Base-by-base conservation (phyloP, 2,797 vertebrate genomes). In the Sebastes goodei region DNA sequence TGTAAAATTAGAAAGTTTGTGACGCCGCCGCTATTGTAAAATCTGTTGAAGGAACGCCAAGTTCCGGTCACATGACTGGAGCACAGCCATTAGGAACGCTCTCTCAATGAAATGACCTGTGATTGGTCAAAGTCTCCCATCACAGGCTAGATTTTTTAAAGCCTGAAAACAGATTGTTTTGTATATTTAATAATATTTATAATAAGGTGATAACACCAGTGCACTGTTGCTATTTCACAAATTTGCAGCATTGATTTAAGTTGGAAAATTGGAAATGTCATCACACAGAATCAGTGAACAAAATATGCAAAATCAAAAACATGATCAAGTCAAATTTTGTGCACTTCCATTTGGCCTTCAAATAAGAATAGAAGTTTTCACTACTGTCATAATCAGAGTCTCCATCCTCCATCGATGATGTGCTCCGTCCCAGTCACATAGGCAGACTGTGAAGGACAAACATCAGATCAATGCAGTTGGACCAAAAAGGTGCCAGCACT, bases 361-460 rank as follows among this genome's bases (percentile, higher is more conserved):
- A n/a, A 21, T 17, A 7, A 21, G 11, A n/a, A 65, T 3, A 17
- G 5, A 23, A 12, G 20, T 2, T 21, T 59, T 10, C 32, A 55
- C 10, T 42, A 2, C 5, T 42, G 71, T n/a, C 25, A 35, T 4
- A 32, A 57, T 98, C 92, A 99, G 71, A 99, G 92, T 74, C 96
- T 96, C 98, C 97, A 99, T 79, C 98, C 98, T 93, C 98, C 98
- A 80, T 99, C 98, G 9, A 99, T 99, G 92, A 98, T 92, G 6
- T 97, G 94, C 82, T 98, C 96, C 3, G 96, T 97, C n/a, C 98
- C 98, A 2, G 98, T 99, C 74, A 99, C 71, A 3, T 97, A 99
- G 74, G 96, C 96, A 17, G 98, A 98, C 98, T 99, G 94, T 78
- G 93, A 88, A 82, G 21, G 80, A 30, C 2, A 75, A 30, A 73